A percentile compares a stretch with the other conserved stretches of the same genome.
Evolutionary conservation across 1,140 invertebrate genomes (phyloP).

Genomic region (Cheumatopsyche charites): DNA sequence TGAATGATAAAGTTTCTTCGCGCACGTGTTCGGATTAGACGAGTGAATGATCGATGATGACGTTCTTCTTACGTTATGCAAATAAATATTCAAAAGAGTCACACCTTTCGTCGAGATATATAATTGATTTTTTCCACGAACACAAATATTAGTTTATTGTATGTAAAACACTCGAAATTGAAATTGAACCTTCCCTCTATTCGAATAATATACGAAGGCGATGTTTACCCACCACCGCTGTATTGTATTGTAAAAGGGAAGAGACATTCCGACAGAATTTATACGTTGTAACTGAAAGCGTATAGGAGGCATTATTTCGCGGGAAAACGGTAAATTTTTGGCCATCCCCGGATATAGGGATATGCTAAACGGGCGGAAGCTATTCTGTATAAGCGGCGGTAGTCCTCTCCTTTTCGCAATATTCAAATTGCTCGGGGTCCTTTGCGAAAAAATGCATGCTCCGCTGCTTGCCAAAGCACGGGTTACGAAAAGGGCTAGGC

Average conservation of each 20-base stretch:
- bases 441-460: constrained; percentile 20
- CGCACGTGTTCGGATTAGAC: constrained; percentile 3
- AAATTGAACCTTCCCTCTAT: too few species aligned
- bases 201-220: background rate
- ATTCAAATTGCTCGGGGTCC: constrained; percentile 5
- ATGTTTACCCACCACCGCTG: background rate
- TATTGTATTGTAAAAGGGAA: too few species aligned
- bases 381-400: constrained; percentile 1
- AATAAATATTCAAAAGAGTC: background rate
- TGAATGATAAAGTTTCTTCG: background rate
- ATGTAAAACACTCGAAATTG: too few species aligned
- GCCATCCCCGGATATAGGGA: constrained; percentile 9
- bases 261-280: too few species aligned
- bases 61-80: background rate
- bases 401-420: constrained; percentile 19
- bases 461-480: constrained; percentile 8
- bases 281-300: too few species aligned
- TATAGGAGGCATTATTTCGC: too few species aligned
- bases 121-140: too few species aligned
- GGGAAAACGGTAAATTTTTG: constrained; percentile 10
- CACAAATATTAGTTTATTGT: too few species aligned
- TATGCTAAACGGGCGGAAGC: constrained; percentile 20
- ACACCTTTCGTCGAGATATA: background rate
- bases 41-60: background rate
- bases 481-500: background rate